Percentiles rank a stretch among this genome's conserved stretches.
Evolutionary conservation across 2,113 vertebrate species (phyloP).

Genomic region (Mesitornis unicolor): DNA sequence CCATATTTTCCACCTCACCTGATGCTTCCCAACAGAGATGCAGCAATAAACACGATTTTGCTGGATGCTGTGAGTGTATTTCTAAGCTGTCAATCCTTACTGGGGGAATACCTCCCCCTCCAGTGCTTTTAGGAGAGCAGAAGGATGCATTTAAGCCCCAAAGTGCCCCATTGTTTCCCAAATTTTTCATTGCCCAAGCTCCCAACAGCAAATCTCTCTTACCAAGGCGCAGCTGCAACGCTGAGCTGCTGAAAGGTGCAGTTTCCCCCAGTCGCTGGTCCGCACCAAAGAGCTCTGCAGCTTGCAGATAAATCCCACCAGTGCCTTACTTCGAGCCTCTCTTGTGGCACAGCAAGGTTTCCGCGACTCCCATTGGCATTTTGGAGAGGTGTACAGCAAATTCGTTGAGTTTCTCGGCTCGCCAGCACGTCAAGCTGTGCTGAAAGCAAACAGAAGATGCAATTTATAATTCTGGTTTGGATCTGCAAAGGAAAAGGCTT

Average conservation of each 20-base stretch:
- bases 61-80: neutral
- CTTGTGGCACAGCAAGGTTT: neutral
- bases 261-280: rapidly evolving
- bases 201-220: neutral
- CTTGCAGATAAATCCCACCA: neutral
- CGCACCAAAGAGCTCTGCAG: rapidly evolving
- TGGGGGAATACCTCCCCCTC: too few relatives aligned
- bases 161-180: neutral
- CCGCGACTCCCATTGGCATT: neutral
- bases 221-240: rapidly evolving
- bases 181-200: neutral
- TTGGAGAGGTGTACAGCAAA: neutral
- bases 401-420: neutral
- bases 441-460: neutral
- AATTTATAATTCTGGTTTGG: neutral
- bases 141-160: neutral
- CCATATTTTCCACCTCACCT: neutral
- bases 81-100: rapidly evolving
- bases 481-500: neutral
- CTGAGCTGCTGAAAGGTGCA: neutral
- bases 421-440: rapidly evolving
- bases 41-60: neutral
- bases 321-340: neutral
- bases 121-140: neutral
- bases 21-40: neutral